These are phyloP conservation scores for Sebastes umbrosus DNA, from an alignment of 2,797 vertebrate species.

Conservation along the genomic window DNA sequence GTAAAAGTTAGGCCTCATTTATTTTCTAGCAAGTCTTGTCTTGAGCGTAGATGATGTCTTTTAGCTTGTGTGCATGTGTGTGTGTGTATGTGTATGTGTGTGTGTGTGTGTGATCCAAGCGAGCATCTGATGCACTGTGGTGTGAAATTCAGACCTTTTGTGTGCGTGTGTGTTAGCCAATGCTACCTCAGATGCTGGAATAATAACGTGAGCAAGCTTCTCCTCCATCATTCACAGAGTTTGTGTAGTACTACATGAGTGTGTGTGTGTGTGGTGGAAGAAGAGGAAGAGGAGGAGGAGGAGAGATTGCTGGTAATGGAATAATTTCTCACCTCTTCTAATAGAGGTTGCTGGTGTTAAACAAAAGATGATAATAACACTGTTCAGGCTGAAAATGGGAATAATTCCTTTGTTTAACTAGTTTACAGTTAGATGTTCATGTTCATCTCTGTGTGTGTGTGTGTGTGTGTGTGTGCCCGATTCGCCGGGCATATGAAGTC, in stretches of 20 bases:
- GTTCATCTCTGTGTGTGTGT: not conserved
- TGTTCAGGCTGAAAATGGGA: conserved; percentile 23
- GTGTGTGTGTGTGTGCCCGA: not conserved
- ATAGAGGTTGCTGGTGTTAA: conserved; percentile 39
- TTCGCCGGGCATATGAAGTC: conserved; percentile 24
- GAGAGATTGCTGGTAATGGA: conserved; percentile 47
- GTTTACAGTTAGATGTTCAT: conserved; percentile 1
- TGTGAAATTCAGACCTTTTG: conserved; percentile 38
- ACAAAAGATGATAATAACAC: conserved; percentile 31
- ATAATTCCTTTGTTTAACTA: conserved; percentile 27
- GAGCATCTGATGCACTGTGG: not conserved
- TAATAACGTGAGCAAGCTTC: conserved; percentile 4
- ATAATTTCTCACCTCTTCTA: conserved; percentile 55
- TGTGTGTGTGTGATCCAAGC: not conserved
- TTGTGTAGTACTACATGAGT: not conserved
- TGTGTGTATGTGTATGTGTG: not conserved
- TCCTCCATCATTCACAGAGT: conserved; percentile 2
- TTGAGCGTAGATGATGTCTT: conserved; percentile 9
- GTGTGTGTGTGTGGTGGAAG: not conserved
- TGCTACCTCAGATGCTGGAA: conserved; percentile 1
- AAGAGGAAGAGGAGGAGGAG: conserved; percentile 18
- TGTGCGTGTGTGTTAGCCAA: not conserved
- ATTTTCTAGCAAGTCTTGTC: not conserved
- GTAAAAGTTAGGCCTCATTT: not conserved
- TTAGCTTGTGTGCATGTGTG: not conserved